A percentile compares a stretch with the other conserved stretches of the same genome.
Evolutionary conservation across 2,888 invertebrate genomes (phyloP).

Genomic region (Chaetogeoica ovagalla): DNA sequence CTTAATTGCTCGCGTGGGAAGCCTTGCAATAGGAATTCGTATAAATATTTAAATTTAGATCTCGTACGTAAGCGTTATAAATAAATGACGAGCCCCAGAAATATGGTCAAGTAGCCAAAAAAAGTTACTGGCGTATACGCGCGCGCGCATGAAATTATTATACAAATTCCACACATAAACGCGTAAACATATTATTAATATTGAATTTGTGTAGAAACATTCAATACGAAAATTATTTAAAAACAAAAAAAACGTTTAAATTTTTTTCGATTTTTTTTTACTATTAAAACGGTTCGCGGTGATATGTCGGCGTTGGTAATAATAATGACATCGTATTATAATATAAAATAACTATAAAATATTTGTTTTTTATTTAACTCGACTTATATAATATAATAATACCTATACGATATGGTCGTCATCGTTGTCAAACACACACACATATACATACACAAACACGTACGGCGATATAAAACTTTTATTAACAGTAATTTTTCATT

Average conservation of each 20-base stretch:
- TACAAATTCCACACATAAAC: neutral
- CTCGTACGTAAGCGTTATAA: slow-evolving; percentile 14
- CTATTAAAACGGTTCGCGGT: too few relatives aligned
- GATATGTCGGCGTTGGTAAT: neutral
- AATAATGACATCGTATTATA: neutral
- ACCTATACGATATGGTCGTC: slow-evolving; percentile 33
- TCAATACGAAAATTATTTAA: slow-evolving; percentile 8
- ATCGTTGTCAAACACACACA: slow-evolving; percentile 35
- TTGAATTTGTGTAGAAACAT: too few relatives aligned
- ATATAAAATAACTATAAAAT: slow-evolving; percentile 3
- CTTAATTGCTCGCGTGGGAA: neutral
- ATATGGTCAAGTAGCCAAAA: slow-evolving; percentile 41
- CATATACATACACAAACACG: slow-evolving; percentile 15
- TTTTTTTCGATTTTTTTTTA: too few relatives aligned
- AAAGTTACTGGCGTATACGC: slow-evolving; percentile 7
- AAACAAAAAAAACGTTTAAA: neutral
- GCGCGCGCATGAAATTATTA: too few relatives aligned
- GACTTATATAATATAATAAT: slow-evolving; percentile 7
- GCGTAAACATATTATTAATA: too few relatives aligned
- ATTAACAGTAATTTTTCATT: neutral
- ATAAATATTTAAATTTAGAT: slow-evolving; percentile 40
- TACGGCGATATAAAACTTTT: neutral
- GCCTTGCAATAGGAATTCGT: slow-evolving; percentile 4
- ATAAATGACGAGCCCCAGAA: slow-evolving; percentile 46
- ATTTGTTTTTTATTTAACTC: neutral